Evolutionary conservation across 92 coral and sea anemone species (phyloP), one percentile per base, ranked within the genome.

Genomic region (Zoanthus sociatus): DNA sequence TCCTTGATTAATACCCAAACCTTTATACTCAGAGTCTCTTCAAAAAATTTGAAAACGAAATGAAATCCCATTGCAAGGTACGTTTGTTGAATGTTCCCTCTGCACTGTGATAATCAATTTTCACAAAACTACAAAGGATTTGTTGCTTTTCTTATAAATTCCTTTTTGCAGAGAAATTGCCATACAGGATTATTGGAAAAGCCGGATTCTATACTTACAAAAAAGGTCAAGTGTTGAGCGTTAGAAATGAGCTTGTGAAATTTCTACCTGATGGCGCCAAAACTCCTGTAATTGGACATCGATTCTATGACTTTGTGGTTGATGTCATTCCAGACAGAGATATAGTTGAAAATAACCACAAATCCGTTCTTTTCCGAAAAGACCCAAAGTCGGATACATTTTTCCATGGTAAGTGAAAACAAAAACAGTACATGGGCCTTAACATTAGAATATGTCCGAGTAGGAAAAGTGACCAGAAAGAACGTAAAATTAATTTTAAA

Each of bases 181-280:
- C 69, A 8, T 61, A 14, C 17, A 61, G 17, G 30, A n/a, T 63
- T 20, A 63, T 63, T 6, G 69, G 69, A 63, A 63, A 21, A 10
- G 69, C 69, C 7, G 69, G 69, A 7, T 63, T 63, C 9, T 1
- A 63, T 8, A 63, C 69, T 5, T 63, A 63, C 10, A 63, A 63
- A 20, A 63, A 20, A 15, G 69, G 69, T 8, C 8, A 63, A 63
- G 69, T 63, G 5, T 16, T 63, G n/a, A 63, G 30, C 69, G 9
- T 63, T 3, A 18, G 69, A 63, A n/a, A n/a, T 21, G 1, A 16
- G 30, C 7, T 63, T 63, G 69, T 63, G 9, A 63, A 20, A n/a
- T 63, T 63, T 63, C 30, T 63, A 63, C 69, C 69, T 6, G 69
- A 63, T 63, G 69, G 69, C 69, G 69, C 69, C 69, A 63, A 63